A percentile compares a stretch with the other conserved stretches of the same genome.
phyloP scores from a whole-genome alignment of 2,888 invertebrate species.

The Dermolepida albohirtum region DNA sequence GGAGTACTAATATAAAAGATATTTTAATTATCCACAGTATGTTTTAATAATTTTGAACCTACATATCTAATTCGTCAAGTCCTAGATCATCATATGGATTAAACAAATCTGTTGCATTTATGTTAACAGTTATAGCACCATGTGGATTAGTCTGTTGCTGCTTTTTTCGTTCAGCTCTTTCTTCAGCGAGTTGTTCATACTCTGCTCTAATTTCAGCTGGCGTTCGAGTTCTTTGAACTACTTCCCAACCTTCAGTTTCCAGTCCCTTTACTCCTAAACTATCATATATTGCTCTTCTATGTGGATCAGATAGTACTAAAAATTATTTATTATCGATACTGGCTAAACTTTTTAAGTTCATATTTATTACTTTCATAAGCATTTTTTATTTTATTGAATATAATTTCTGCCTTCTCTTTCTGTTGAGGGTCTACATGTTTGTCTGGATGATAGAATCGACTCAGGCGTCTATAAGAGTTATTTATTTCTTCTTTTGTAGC shows the following conservation, averaged over 20 bases:
- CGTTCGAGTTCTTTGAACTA: conserved; percentile 90
- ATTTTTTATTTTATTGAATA: conserved; percentile 93
- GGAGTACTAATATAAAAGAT: conserved; percentile 55
- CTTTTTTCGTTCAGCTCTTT: conserved; percentile 87
- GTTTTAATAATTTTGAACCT: conserved; percentile 47
- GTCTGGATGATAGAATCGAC: conserved; percentile 96
- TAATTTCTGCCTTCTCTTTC: conserved; percentile 89
- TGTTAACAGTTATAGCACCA: conserved; percentile 85
- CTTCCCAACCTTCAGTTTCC: conserved; percentile 95
- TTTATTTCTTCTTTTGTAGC: conserved; percentile 93
- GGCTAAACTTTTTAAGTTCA: conserved; percentile 13
- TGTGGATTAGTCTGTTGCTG: conserved; percentile 93
- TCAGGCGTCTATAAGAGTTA: conserved; percentile 91
- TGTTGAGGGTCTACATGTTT: conserved; percentile 88
- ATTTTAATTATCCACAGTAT: conserved; percentile 36
- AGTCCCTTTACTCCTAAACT: conserved; percentile 88
- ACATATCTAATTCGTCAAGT: conserved; percentile 63
- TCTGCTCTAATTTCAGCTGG: conserved; percentile 97
- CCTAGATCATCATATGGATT: conserved; percentile 81
- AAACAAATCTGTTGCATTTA: conserved; percentile 95
- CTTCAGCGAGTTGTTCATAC: conserved; percentile 88
- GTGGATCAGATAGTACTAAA: conserved; percentile 89
- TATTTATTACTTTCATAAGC: conserved; percentile 85
- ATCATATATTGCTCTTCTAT: conserved; percentile 96
- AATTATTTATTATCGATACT: conserved; percentile 41